Evolutionary conservation across 2,113 vertebrate species (phyloP).

Genomic region (Rousettus leschenaultii): DNA sequence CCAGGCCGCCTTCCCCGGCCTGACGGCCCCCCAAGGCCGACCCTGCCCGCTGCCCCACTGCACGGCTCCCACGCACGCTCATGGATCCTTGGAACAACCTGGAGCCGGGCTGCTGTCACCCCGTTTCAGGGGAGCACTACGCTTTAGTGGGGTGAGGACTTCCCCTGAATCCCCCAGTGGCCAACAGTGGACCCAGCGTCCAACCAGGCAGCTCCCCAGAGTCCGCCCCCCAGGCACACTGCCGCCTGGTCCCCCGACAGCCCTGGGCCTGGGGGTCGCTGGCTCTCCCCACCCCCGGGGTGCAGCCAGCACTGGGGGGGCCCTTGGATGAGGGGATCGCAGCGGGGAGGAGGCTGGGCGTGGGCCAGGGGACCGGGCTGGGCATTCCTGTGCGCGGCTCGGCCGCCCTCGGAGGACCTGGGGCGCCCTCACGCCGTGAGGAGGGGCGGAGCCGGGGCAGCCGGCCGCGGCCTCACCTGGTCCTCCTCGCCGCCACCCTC

Average conservation of each 20-base stretch:
- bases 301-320: not conserved
- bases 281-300: not conserved
- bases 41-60: not conserved
- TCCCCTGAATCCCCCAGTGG: not conserved
- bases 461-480: slow-evolving; percentile 84
- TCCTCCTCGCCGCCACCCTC: slow-evolving; percentile 98
- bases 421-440: accelerated
- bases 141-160: not conserved
- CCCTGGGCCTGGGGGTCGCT: accelerated
- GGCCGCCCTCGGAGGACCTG: not conserved
- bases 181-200: accelerated
- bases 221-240: not conserved
- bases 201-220: not conserved
- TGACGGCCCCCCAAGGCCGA: accelerated
- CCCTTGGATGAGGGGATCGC: not conserved
- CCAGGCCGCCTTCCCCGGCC: not conserved
- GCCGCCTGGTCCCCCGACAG: no score
- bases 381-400: accelerated
- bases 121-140: not conserved
- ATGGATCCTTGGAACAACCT: not conserved
- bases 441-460: no score
- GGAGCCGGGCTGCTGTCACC: not conserved
- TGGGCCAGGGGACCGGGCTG: not conserved
- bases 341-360: not conserved
- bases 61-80: accelerated